Percentiles rank a stretch among this genome's conserved stretches.
Conservation (phyloP, 2,888 invertebrate species). For the Drosophila meridionalis region DNA sequence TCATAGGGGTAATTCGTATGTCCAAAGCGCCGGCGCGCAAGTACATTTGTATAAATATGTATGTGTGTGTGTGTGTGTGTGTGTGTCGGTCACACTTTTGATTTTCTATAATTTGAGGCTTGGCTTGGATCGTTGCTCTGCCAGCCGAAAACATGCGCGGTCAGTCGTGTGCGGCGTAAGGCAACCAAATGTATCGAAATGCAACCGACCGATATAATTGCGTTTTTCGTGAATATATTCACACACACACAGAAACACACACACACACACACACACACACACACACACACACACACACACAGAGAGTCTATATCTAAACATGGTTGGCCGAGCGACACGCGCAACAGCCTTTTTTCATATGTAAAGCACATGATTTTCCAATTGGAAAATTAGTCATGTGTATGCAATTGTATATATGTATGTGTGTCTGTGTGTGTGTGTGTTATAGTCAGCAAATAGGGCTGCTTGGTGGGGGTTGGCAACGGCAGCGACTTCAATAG, state of each 20-base stretch:
- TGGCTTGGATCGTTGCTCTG: slow-evolving; percentile 64
- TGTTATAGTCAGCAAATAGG: slow-evolving; percentile 28
- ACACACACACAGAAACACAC: slow-evolving; percentile 17
- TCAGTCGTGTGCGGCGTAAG: slow-evolving; percentile 85
- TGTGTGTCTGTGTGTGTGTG: slow-evolving; percentile 1
- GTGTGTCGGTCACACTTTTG: slow-evolving; percentile 78
- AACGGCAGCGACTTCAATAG: slow-evolving; percentile 46
- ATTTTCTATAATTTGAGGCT: slow-evolving; percentile 78
- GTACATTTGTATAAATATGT: slow-evolving; percentile 28
- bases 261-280: slow-evolving; percentile 23
- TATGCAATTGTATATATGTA: slow-evolving; percentile 28
- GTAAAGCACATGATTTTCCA: slow-evolving; percentile 81
- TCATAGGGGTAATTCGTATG: slow-evolving; percentile 37
- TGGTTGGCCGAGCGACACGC: slow-evolving; percentile 79
- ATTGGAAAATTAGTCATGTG: slow-evolving; percentile 79
- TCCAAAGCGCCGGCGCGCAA: slow-evolving; percentile 62
- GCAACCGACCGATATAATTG: slow-evolving; percentile 84
- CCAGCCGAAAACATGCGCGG: slow-evolving; percentile 84
- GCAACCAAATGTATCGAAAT: slow-evolving; percentile 85
- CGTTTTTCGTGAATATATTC: slow-evolving; percentile 76
- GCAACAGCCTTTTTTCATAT: slow-evolving; percentile 73
- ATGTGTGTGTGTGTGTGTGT: slow-evolving; percentile 40
- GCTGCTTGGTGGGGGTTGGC: slow-evolving; percentile 13
- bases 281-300: slow-evolving; percentile 18
- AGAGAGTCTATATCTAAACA: slow-evolving; percentile 48